phyloP scores from a whole-genome alignment of 2,113 vertebrate species.

The Melanotaenia duboulayi region DNA sequence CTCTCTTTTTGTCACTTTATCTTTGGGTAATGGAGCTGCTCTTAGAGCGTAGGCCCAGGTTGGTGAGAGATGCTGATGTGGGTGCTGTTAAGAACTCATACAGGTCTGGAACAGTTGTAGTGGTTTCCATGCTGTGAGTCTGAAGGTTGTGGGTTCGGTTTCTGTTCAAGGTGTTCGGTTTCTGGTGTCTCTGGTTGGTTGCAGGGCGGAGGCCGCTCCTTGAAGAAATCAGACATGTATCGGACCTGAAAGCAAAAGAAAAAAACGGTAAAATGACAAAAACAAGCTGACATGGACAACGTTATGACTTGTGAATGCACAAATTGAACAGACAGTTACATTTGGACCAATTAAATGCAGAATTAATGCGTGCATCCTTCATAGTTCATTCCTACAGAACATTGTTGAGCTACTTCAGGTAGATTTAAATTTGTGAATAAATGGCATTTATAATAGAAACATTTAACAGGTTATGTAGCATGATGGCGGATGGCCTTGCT shows the following conservation, averaged over 20 bases:
- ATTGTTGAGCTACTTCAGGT: too few relatives aligned
- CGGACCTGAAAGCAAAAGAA: constrained; percentile 81
- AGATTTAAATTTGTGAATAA: too few relatives aligned
- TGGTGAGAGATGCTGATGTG: not conserved
- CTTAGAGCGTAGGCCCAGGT: not conserved
- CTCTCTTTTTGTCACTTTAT: constrained; percentile 1
- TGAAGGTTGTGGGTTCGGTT: constrained; percentile 83
- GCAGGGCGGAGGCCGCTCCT: constrained; percentile 77
- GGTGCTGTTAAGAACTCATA: constrained; percentile 68
- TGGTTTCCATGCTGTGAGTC: constrained; percentile 83
- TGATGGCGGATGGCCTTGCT: too few relatives aligned
- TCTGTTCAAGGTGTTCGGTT: constrained; percentile 79
- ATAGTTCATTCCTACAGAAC: too few relatives aligned
- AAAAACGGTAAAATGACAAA: not conserved
- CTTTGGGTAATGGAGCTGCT: constrained; percentile 33
- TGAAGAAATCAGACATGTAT: constrained; percentile 94
- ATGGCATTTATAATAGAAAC: too few relatives aligned
- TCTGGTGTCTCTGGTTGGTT: constrained; percentile 37
- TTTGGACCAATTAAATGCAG: too few relatives aligned
- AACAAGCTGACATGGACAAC: not conserved
- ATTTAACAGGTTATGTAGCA: too few relatives aligned
- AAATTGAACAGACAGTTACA: too few relatives aligned
- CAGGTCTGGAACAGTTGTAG: constrained; percentile 78
- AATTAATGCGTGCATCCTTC: too few relatives aligned
- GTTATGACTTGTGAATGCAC: too few relatives aligned